These are phyloP conservation scores for Drosophila prosaltans DNA, from an alignment of 1,140 invertebrate genomes.

Conservation along the genomic window DNA sequence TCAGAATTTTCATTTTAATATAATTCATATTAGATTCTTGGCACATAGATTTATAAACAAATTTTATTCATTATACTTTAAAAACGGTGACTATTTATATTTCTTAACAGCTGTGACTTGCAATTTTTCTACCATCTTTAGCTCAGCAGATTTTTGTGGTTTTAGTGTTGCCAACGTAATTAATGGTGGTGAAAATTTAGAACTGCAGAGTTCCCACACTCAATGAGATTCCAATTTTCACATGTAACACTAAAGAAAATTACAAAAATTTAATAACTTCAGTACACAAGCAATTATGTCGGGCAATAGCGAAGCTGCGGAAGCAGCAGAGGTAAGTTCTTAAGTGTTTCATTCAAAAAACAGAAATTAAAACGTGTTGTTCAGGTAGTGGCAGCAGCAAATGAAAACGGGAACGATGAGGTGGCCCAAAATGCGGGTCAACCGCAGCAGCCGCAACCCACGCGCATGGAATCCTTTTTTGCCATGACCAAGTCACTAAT, in stretches of 20 bases:
- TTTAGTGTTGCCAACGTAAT: not conserved
- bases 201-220: not conserved
- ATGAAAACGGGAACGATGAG: conserved; percentile 49
- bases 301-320: not conserved
- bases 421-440: conserved; percentile 54
- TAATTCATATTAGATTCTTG: too few species aligned
- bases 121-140: not conserved
- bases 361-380: not conserved
- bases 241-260: not conserved
- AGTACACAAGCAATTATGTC: conserved; percentile 4
- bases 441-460: conserved; percentile 84
- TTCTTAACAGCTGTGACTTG: not conserved
- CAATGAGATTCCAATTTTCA: not conserved
- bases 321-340: conserved; percentile 3
- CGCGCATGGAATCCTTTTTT: conserved; percentile 91
- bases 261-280: not conserved
- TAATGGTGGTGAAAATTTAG: not conserved
- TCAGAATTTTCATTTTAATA: too few species aligned
- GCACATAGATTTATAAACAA: too few species aligned
- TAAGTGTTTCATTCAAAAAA: not conserved
- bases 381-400: conserved; percentile 29
- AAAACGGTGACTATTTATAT: not conserved
- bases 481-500: conserved; percentile 92
- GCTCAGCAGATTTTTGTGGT: not conserved
- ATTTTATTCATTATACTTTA: too few species aligned